phyloP scores from a whole-genome alignment of 2,888 invertebrate genomes.

The Amaurobius ferox region DNA sequence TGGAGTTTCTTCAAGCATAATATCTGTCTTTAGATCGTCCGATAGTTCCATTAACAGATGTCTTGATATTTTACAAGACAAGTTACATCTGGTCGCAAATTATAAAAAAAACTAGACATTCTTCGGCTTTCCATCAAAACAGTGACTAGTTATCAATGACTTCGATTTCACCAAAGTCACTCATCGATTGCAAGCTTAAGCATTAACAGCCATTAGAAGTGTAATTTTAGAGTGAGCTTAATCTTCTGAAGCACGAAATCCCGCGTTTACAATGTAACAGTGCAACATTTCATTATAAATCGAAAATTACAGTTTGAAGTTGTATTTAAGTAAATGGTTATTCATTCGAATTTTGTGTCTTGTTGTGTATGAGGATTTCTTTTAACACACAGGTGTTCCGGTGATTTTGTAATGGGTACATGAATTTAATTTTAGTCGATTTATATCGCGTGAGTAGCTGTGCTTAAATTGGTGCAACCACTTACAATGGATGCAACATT shows the following conservation, averaged over 20 bases:
- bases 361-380: background rate
- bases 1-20: background rate
- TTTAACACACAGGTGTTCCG: background rate
- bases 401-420: background rate
- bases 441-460: too few relatives aligned
- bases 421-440: background rate
- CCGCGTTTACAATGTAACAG: background rate
- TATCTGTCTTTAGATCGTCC: background rate
- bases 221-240: background rate
- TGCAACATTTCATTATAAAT: background rate
- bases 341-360: background rate
- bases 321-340: background rate
- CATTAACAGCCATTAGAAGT: background rate
- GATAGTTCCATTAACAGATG: background rate
- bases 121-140: background rate
- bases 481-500: too few relatives aligned
- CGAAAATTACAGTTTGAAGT: background rate
- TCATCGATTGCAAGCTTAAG: background rate
- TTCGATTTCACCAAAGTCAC: background rate
- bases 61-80: background rate
- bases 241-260: background rate
- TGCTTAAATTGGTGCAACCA: background rate
- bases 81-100: background rate
- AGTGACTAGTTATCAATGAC: background rate
- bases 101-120: background rate